Base-by-base conservation (phyloP, 2,797 vertebrate species). In the Girardinus metallicus region DNA sequence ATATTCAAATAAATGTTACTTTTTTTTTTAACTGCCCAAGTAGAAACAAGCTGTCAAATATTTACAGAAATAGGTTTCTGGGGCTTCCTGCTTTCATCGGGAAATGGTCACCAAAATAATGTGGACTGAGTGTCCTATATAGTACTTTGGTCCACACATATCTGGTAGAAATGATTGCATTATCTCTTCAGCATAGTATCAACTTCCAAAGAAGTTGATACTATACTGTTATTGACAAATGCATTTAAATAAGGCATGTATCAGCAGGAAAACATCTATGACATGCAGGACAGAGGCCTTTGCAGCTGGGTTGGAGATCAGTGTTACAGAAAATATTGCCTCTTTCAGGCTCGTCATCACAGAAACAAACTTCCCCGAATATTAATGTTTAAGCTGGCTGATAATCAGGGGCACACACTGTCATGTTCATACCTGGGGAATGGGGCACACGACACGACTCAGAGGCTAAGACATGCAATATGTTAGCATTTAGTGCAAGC, bases 341-440 rank as follows among this genome's bases (percentile, higher is more conserved):
- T 11, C 62, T 66, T 36, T 66, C 62, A 36, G 62, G 34, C 16
- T 66, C 23, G 18, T 36, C 8, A 36, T 66, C 18, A 66, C 16
- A 66, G 31, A 34, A 64, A 39, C 21, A 21, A 66, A 66, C 18
- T 36, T 36, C 62, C 18, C 34, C 4, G 1, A 66, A 39, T 10
- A 39, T 23, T 36, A 66, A 21, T 39, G 18, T 21, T 36, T 66
- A 66, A 66, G 18, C 34, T 39, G 3, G 49, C 16, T 36, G 34
- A 36, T 36, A 64, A 36, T 64, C 8, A 21, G 62, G 36, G 34
- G 16, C 34, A 66, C 62, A 66, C 9, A 23, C 15, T 18, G 11
- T 36, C 43, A 66, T 64, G 21, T 49, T 76, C 41, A n/a, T 60
- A 26, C 29, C 23, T 57, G 55, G 81, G 60, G 49, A 34, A 23